Evolutionary conservation across 2,113 vertebrate species (phyloP).

Genomic region (Microtus montanus): DNA sequence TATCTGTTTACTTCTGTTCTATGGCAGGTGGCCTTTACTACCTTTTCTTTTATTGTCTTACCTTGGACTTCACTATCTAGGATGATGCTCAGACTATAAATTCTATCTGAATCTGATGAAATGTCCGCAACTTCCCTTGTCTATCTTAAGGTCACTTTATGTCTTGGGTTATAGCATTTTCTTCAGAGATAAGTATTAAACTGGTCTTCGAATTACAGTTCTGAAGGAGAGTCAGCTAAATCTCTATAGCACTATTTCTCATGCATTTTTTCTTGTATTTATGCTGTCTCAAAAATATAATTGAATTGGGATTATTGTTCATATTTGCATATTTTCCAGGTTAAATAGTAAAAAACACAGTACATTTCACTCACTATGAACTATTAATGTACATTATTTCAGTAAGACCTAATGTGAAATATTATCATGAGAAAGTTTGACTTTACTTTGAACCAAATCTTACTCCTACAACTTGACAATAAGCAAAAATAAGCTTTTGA

Average conservation of each 20-base stretch:
- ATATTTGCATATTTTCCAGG: constrained; percentile 80
- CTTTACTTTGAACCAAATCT: constrained; percentile 62
- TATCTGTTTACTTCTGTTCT: background rate
- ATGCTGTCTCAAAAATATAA: constrained; percentile 66
- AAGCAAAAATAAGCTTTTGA: background rate
- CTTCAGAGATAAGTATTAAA: constrained; percentile 74
- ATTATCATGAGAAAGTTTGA: constrained; percentile 59
- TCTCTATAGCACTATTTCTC: constrained; percentile 44
- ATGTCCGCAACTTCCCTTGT: background rate
- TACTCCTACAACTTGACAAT: constrained; percentile 27
- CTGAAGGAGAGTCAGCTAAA: constrained; percentile 70
- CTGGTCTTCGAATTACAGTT: constrained; percentile 74
- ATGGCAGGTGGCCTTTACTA: background rate
- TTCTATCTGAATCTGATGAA: background rate
- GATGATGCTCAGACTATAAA: background rate
- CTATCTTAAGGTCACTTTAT: background rate
- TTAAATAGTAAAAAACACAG: constrained; percentile 78
- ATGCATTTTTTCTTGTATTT: constrained; percentile 52
- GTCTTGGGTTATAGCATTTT: constrained; percentile 43
- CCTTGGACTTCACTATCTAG: background rate
- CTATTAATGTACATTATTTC: constrained; percentile 42
- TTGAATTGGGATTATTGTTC: constrained; percentile 73
- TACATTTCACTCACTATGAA: constrained; percentile 76
- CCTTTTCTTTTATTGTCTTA: background rate
- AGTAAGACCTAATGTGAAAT: constrained; percentile 56